Evolutionary conservation across 2,113 vertebrate genomes (phyloP), one percentile per base, ranked within the genome.

Genomic region (Sceloporus tristichus): DNA sequence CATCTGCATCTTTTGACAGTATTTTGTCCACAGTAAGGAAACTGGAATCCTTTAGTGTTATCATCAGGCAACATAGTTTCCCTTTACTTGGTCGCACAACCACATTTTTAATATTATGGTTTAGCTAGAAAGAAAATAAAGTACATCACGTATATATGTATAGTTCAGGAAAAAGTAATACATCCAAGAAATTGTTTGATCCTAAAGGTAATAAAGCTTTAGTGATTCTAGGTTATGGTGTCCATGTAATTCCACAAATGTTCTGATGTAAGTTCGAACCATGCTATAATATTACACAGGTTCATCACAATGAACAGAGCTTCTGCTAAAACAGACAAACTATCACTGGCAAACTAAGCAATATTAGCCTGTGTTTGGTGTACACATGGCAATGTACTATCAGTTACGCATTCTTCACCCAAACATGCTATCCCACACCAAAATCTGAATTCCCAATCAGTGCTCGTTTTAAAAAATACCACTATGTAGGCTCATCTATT

Each of bases 21-120:
- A 99, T 95, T 94, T 98, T 98, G 89, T 99, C 98, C 91, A 99
- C 96, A 2, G 95, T 97, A 88, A 99, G 97, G 76, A 97, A 96
- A 90, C 97, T 98, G 68, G 94, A 96, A 93, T 99, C 99, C 92
- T 98, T 99, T 80, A 99, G 92, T 1, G 97, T 98, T 29, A 99
- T 92, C 91, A 97, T 97, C 89, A 99, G 94, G 40, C 98, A 97
- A 91, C 93, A 98, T 70, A 95, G 95, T 78, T 97, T 98, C 86
- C 93, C 91, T 91, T 96, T 97, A 84, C 94, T 96, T 23, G 96
- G 97, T 91, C 96, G 91, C 93, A 98, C 94, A 70, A 92, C 95
- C 82, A 99, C 96, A 85, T 92, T 97, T 97, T 99, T 99, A 96
- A 99, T 98, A 84, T 99, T 99, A 95, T 99, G 98, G 96, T 97